These are phyloP conservation scores for Ochotona curzoniae DNA, from an alignment of 2,113 vertebrate species.

Conservation along the genomic window DNA sequence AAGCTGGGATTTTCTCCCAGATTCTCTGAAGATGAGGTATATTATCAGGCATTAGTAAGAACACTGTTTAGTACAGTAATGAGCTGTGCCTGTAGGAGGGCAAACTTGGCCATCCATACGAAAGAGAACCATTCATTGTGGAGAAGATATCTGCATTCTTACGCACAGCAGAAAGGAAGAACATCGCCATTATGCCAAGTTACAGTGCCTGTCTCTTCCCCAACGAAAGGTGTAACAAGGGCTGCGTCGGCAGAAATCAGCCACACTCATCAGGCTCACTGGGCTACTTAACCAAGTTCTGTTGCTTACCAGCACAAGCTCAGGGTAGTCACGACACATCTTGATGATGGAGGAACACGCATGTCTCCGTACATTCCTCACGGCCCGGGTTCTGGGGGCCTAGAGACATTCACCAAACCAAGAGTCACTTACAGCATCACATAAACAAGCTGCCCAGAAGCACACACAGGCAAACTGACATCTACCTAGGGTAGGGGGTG, in stretches of 20 bases:
- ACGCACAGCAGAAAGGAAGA: neutral
- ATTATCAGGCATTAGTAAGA: slow-evolving; percentile 19
- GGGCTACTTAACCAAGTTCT: neutral
- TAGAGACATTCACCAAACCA: slow-evolving; percentile 82
- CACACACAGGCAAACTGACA: neutral
- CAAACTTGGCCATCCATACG: neutral
- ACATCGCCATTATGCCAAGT: neutral
- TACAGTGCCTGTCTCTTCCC: neutral
- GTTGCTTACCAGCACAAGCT: slow-evolving; percentile 92
- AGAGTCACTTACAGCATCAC: neutral
- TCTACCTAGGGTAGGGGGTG: neutral
- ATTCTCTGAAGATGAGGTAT: slow-evolving; percentile 17
- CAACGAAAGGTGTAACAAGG: neutral
- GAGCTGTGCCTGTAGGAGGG: neutral
- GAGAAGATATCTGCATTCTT: slow-evolving; percentile 4
- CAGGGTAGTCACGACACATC: slow-evolving; percentile 96
- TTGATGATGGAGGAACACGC: slow-evolving; percentile 96
- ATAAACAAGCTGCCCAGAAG: neutral
- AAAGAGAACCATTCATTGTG: neutral
- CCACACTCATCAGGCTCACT: neutral
- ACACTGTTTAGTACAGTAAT: slow-evolving; percentile 11
- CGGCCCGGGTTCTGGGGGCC: slow-evolving; percentile 93
- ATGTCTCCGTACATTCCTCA: slow-evolving; percentile 96
- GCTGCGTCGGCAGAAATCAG: neutral
- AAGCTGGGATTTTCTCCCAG: neutral